Base-by-base conservation (phyloP, 2,113 vertebrate species). In the Nerophis ophidion region DNA sequence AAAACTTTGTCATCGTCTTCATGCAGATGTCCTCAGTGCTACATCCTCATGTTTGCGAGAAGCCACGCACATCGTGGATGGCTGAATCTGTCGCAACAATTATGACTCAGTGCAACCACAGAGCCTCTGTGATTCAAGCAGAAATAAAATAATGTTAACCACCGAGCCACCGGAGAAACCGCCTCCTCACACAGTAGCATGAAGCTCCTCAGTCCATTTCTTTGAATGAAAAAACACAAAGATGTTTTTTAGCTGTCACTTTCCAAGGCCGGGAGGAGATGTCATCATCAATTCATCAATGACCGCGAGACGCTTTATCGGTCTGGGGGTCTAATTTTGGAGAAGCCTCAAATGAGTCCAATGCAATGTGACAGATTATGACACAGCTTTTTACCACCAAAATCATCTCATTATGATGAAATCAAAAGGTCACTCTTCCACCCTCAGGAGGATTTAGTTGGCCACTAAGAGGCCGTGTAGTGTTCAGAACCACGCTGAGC, bases 21-120 rank as follows among this genome's bases (percentile, higher is more conserved):
- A 44, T 26, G 58, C 70, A 74, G 57, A 67, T 61, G 57, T 38
- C 67, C 42, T 33, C 12, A 50, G 66, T 77, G 54, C 53, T 15
- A 17, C 57, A 61, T 56, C 42, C 46, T 57, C 13, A 1, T 19
- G n/a, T 11, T 65, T 13, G 60, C 7, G 2, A 46, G 33, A 49
- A 65, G 71, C 34, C 52, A 19, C 40, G 50, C 61, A 47, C 16
- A n/a, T 16, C 16, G 34, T 40, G 10, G 61, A 66, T 42, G 40
- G 53, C 61, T 68, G 59, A 44, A 57, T 62, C 68, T 50, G 63
- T 61, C 64, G 60, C 9, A 0, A 8, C 48, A 59, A 75, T 75
- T 54, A 65, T 11, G 48, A 49, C n/a, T 66, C 52, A 4, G 26
- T 45, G 60, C 38, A 33, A 53, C 47, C 57, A 45, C 10, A 13